Percentiles rank a stretch among this genome's conserved stretches.
phyloP scores from a whole-genome alignment of 2,113 vertebrate species.

The Silurus glanis region DNA sequence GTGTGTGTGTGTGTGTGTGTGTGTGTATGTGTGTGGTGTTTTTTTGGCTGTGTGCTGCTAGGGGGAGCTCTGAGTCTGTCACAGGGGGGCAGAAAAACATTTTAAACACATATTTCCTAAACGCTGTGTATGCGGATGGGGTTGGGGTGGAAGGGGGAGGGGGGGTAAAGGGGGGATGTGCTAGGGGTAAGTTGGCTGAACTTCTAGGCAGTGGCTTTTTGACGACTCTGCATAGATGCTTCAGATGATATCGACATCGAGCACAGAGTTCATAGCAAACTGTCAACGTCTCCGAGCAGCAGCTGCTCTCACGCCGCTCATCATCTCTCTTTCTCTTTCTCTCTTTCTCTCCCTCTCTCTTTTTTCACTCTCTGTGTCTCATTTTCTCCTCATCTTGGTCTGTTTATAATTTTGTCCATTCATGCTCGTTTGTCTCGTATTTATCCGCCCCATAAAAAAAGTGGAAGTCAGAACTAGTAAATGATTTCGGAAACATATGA shows the following conservation, averaged over 20 bases:
- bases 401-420: background rate
- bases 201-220: slow-evolving; percentile 53
- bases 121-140: slow-evolving; percentile 50
- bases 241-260: slow-evolving; percentile 55
- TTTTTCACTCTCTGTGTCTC: background rate
- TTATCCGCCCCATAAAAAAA: background rate
- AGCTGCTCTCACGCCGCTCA: slow-evolving; percentile 45
- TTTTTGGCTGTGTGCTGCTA: slow-evolving; percentile 65
- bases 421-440: background rate
- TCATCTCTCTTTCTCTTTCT: background rate
- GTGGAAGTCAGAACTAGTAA: background rate
- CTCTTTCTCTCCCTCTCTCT: background rate
- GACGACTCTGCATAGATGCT: slow-evolving; percentile 58
- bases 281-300: slow-evolving; percentile 49
- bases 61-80: slow-evolving; percentile 76
- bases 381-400: background rate
- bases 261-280: slow-evolving; percentile 48
- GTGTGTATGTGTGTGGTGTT: background rate
- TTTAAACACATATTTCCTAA: slow-evolving; percentile 59
- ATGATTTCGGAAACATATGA: background rate
- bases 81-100: slow-evolving; percentile 50
- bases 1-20: slow-evolving; percentile 31
- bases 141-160: background rate
- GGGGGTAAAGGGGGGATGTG: slow-evolving; percentile 6
- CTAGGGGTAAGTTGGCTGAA: slow-evolving; percentile 54